Evolutionary conservation across 2,888 invertebrate genomes (phyloP).

Genomic region (Polyommatus iphigenia): DNA sequence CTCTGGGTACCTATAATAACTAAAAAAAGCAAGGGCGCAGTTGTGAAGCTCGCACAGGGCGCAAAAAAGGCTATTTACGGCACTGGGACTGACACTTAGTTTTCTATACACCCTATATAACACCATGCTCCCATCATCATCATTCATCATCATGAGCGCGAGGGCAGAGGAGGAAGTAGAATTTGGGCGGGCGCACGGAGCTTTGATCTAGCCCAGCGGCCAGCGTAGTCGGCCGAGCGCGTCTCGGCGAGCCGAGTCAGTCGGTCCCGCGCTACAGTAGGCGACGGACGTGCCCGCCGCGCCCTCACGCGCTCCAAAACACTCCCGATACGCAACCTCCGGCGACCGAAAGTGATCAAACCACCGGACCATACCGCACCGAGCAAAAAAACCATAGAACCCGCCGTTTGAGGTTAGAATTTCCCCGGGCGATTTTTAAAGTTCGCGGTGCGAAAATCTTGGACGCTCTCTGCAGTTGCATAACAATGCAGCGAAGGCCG

Average conservation of each 20-base stretch:
- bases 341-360: slow-evolving; percentile 52
- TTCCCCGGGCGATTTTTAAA: slow-evolving; percentile 60
- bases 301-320: slow-evolving; percentile 49
- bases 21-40: no score
- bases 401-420: slow-evolving; percentile 55
- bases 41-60: no score
- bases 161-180: slow-evolving; percentile 12
- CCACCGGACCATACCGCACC: slow-evolving; percentile 25
- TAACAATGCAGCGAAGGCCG: slow-evolving; percentile 72
- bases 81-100: no score
- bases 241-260: slow-evolving; percentile 48
- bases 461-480: slow-evolving; percentile 64
- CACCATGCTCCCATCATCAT: background rate
- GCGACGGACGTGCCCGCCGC: slow-evolving; percentile 57
- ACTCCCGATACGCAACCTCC: slow-evolving; percentile 58
- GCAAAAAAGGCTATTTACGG: no score
- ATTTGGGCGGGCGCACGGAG: slow-evolving; percentile 25
- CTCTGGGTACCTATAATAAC: no score
- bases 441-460: slow-evolving; percentile 51
- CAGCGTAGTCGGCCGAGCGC: background rate
- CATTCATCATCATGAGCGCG: background rate
- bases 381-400: slow-evolving; percentile 36
- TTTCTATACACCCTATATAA: no score
- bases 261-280: slow-evolving; percentile 70
- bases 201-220: slow-evolving; percentile 31